Evolutionary conservation across 2,888 invertebrate genomes (phyloP), one percentile per base, ranked within the genome.

Genomic region (Phyto melanocephala): DNA sequence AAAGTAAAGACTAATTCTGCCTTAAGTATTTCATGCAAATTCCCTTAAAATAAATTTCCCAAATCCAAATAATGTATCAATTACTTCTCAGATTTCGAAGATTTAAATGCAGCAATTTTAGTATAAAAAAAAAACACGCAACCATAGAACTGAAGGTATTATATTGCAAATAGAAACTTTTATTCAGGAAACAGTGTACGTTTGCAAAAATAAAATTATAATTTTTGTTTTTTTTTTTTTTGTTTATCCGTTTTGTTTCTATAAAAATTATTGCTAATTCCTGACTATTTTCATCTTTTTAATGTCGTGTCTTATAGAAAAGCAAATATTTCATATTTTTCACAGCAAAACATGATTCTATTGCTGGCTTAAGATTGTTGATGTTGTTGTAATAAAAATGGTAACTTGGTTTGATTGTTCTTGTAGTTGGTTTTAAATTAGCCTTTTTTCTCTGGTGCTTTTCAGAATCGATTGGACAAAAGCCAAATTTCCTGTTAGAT

Each of bases 401-500:
- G 42, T 60, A 42, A 67, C 33, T 71, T 56, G 71, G 17, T 76
- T 71, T 56, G 56, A 63, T 70, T 63, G 54, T 71, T 56, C 45
- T 67, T 79, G 50, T 58, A 72, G 63, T 72, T 70, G 62, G 42
- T 80, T 71, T 40, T 58, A 81, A 85, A 84, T 86, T 84, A 85
- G 85, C 84, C 52, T 52, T 75, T 72, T 54, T 52, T 62, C 33
- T 54, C 45, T 60, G 35, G 62, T 28, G n/a, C 54, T 35, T 50
- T 70, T 77, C 54, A 11, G 79, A 68, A 85, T 85, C 85, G 82
- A 84, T 84, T 85, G 85, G 85, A 86, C 80, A 80, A 72, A 78
- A 83, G 85, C 85, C 85, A 86, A 86, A 83, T 84, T 84, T 85
- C 84, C 85, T 84, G 84, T 80, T 77, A 83, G 75, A 84, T 85